Evolutionary conservation across 2,888 invertebrate genomes (phyloP), one percentile per base, ranked within the genome.

Genomic region (Athalia rosae): DNA sequence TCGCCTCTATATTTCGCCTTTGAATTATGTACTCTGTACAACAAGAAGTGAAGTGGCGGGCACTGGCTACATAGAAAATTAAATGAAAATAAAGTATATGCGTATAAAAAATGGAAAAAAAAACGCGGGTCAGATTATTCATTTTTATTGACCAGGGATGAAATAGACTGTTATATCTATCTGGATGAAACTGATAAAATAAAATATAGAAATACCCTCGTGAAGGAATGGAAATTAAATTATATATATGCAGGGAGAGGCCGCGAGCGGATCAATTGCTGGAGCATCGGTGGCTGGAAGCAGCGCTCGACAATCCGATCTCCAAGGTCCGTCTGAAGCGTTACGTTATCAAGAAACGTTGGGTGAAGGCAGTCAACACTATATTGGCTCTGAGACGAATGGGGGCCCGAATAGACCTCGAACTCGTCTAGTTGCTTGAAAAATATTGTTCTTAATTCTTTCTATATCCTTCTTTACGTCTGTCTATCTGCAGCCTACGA

Each of bases 331-430:
- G 96, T 88, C 91, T 97, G 82, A 96, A 96, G 90, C 92, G 96
- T 80, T 97, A 97, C 89, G 97, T 97, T 79, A 97, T 96, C 90
- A 95, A 96, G 90, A 94, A 96, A 87, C 93, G 97, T 64, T 98
- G 97, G 97, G 94, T 95, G 83, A 97, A 97, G 90, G 97, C 96
- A 0, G 96, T 97, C 50, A 95, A 97, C 82, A 96, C 96, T 4
- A 96, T 97, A 84, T 93, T 97, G 81, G 97, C 97, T 1, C 91
- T 97, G 69, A 94, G 93, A 85, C 90, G 97, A 84, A 97, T 97
- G 97, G 97, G 97, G 5, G 95, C 95, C 50, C 95, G 94, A 87
- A 93, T 95, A 80, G 93, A 94, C 83, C 90, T 91, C n/a, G 90
- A 91, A 76, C 86, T 89, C 78, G 79, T 89, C 61, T 89, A 82